phyloP scores from a whole-genome alignment of 2,888 invertebrate species.

The Acrobasis consociella region DNA sequence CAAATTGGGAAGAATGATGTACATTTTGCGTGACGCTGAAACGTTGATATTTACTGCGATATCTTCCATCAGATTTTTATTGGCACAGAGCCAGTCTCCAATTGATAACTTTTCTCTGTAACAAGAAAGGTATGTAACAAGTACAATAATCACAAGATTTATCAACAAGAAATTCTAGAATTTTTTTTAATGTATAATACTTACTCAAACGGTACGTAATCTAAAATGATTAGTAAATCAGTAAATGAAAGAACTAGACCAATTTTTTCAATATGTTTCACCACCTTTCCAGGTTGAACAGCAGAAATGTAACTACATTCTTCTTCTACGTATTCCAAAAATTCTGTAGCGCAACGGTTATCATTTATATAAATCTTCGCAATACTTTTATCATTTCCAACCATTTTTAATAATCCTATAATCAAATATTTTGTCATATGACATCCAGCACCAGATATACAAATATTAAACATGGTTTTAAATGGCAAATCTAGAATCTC shows the following conservation, averaged over 20 bases:
- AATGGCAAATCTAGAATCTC: constrained; percentile 23
- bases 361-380: constrained; percentile 66
- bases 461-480: constrained; percentile 48
- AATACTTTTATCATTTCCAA: constrained; percentile 45
- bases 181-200: constrained; percentile 29
- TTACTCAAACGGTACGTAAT: constrained; percentile 69
- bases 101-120: constrained; percentile 54
- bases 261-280: constrained; percentile 66
- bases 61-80: constrained; percentile 59
- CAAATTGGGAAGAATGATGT: constrained; percentile 78
- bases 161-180: too few species aligned
- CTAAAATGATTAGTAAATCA: constrained; percentile 78
- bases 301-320: constrained; percentile 60
- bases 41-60: constrained; percentile 77
- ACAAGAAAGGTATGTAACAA: constrained; percentile 24
- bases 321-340: constrained; percentile 58
- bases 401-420: constrained; percentile 58
- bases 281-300: constrained; percentile 53
- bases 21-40: constrained; percentile 67
- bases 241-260: constrained; percentile 70
- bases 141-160: too few species aligned
- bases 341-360: constrained; percentile 44
- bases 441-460: constrained; percentile 63
- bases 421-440: constrained; percentile 60
- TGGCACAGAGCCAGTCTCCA: constrained; percentile 64